These are phyloP conservation scores for Lutjanus argentimaculatus DNA, from an alignment of 2,797 vertebrate species.

Conservation along the genomic window DNA sequence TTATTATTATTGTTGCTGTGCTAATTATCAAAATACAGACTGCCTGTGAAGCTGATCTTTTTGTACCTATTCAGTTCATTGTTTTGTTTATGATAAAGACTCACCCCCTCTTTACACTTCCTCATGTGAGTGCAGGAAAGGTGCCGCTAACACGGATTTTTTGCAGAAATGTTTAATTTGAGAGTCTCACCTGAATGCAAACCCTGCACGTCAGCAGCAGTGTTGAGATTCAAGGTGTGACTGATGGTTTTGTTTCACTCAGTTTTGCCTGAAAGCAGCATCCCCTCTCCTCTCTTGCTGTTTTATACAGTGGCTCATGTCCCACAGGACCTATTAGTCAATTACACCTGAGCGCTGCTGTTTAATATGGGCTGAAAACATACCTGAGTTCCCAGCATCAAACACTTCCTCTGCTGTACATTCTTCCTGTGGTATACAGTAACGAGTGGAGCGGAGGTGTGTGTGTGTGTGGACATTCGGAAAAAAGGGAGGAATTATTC, in stretches of 20 bases:
- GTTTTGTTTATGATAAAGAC: slow-evolving; percentile 14
- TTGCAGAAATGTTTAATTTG: slow-evolving; percentile 19
- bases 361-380: slow-evolving; percentile 88
- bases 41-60: slow-evolving; percentile 3
- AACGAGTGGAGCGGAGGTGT: slow-evolving; percentile 76
- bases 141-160: slow-evolving; percentile 7
- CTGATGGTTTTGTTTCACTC: slow-evolving; percentile 42
- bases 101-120: neutral
- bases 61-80: slow-evolving; percentile 3
- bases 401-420: slow-evolving; percentile 86
- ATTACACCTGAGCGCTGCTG: slow-evolving; percentile 87
- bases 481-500: slow-evolving; percentile 88
- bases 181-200: slow-evolving; percentile 54
- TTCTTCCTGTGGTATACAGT: slow-evolving; percentile 80
- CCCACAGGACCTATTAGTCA: slow-evolving; percentile 87
- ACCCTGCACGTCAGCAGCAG: slow-evolving; percentile 31
- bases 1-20: neutral
- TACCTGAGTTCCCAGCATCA: slow-evolving; percentile 88
- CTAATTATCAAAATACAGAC: slow-evolving; percentile 25
- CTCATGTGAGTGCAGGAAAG: neutral
- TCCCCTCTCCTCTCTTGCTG: slow-evolving; percentile 36
- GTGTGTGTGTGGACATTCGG: slow-evolving; percentile 70
- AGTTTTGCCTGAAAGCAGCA: slow-evolving; percentile 38
- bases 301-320: slow-evolving; percentile 43
- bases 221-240: slow-evolving; percentile 47